Percentiles rank a stretch among this genome's conserved stretches.
These are phyloP conservation scores for Scaptodrosophila latifasciaeformis DNA, from an alignment of 2,888 invertebrate species.

Conservation along the genomic window DNA sequence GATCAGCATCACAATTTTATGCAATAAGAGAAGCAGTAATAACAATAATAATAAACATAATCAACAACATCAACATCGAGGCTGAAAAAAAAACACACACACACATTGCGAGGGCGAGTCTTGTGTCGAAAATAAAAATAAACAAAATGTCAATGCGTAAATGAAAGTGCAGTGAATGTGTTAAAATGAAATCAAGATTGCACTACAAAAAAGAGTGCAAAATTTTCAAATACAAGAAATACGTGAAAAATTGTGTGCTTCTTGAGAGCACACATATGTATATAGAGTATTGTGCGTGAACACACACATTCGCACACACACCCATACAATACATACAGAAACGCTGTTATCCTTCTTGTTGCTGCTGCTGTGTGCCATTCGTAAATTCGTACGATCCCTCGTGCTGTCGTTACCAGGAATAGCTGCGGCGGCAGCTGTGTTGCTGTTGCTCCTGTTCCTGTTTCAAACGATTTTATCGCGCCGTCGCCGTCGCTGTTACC, in stretches of 20 bases:
- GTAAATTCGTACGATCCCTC: conserved; percentile 36
- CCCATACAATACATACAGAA: conserved; percentile 26
- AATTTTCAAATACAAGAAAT: conserved; percentile 7
- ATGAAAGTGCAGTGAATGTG: conserved; percentile 4
- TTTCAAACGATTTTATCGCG: conserved; percentile 23
- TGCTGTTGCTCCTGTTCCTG: conserved; percentile 32
- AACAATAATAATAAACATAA: too few relatives aligned
- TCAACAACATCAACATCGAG: too few relatives aligned
- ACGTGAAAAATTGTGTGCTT: conserved; percentile 3
- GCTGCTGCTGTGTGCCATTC: background rate
- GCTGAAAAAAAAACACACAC: too few relatives aligned
- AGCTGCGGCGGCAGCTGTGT: conserved; percentile 39
- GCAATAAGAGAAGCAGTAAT: too few relatives aligned
- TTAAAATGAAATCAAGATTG: background rate
- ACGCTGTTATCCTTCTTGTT: conserved; percentile 21
- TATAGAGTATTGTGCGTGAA: background rate
- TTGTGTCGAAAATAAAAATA: conserved; percentile 35
- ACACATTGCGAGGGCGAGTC: too few relatives aligned
- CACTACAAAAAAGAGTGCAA: background rate
- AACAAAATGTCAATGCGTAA: conserved; percentile 24
- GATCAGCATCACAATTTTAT: too few relatives aligned
- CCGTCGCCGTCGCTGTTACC: conserved; percentile 25
- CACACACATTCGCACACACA: conserved; percentile 1
- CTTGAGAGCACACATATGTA: background rate
- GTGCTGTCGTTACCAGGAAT: conserved; percentile 27